Evolutionary conservation across 2,888 invertebrate species (phyloP), one percentile per base, ranked within the genome.

Genomic region (Seladonia tumulorum): DNA sequence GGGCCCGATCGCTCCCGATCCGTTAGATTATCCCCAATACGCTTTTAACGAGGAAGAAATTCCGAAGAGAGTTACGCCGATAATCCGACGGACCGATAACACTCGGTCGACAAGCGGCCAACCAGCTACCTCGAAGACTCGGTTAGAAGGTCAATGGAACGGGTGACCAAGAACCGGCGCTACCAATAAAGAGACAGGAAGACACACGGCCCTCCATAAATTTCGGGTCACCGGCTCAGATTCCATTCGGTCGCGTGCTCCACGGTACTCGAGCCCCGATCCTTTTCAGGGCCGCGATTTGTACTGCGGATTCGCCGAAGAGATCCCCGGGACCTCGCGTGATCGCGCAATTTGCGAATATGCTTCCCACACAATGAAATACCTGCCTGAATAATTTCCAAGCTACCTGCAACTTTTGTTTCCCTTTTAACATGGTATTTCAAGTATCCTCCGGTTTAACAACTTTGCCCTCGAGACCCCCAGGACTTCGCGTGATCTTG

Each of bases 121-220:
- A 18, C 71, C 22, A 81, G 42, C 77, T 49, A 35, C 57, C 45
- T 16, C 76, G 35, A 18, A 63, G 29, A 78, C 72, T 78, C 79
- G 73, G 79, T 81, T 73, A 39, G 66, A 73, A 71, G 72, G 82
- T 83, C 76, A 73, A 73, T 39, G 57, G 76, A 81, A 76, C 12
- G 66, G 82, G 16, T 22, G n/a, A 49, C 49, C 49, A 39, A 53
- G 68, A 39, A n/a, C 39, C 68, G 2, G 25, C 35, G 60, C 60
- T 12, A 18, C 72, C 39, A 35, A 45, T 70, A 47, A 60, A 60
- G 45, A 25, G 70, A 49, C 45, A 72, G 8, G 68, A 39, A 72
- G 66, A 72, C 63, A 16, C 53, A 76, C 14, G 35, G 10, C 5
- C 45, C 60, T 29, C 49, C 25, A n/a, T 66, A 73, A 82, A 73